These are phyloP conservation scores for Heterodera carotae DNA, from an alignment of 1,140 invertebrate species.

Conservation along the genomic window DNA sequence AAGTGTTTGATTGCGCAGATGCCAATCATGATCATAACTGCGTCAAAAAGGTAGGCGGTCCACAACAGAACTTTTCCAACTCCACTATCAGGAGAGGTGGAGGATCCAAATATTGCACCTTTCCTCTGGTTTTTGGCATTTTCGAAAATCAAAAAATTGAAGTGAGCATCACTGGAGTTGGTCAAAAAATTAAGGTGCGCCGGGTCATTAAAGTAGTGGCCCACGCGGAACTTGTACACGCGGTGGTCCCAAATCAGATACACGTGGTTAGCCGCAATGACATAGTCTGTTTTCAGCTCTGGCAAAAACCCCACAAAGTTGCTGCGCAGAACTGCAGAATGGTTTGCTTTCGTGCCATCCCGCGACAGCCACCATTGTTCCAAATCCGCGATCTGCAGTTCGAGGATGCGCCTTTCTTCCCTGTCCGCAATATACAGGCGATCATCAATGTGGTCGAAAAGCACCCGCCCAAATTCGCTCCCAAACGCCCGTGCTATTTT, in stretches of 20 bases:
- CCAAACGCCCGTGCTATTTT: too few species aligned
- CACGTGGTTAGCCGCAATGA: too few species aligned
- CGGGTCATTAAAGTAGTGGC: neutral
- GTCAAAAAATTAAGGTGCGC: neutral
- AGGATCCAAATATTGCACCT: neutral
- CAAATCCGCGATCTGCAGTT: neutral
- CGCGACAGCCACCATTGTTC: neutral
- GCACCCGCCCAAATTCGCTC: too few species aligned
- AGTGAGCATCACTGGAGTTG: neutral
- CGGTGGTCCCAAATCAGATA: neutral
- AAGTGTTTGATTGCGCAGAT: neutral
- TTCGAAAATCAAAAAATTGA: too few species aligned
- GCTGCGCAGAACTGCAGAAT: neutral
- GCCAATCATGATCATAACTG: too few species aligned
- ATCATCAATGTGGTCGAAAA: neutral
- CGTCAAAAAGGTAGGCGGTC: too few species aligned
- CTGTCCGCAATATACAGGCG: too few species aligned
- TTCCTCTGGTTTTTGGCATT: neutral
- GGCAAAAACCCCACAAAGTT: too few species aligned
- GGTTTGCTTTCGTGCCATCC: neutral
- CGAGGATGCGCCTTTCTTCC: neutral
- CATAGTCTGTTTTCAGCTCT: too few species aligned
- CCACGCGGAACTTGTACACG: too few species aligned
- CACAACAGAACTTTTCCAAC: neutral
- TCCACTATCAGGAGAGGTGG: too few species aligned